Evolutionary conservation across 92 coral and sea anemone genomes (phyloP).

Genomic region (Epizoanthus ramosus): DNA sequence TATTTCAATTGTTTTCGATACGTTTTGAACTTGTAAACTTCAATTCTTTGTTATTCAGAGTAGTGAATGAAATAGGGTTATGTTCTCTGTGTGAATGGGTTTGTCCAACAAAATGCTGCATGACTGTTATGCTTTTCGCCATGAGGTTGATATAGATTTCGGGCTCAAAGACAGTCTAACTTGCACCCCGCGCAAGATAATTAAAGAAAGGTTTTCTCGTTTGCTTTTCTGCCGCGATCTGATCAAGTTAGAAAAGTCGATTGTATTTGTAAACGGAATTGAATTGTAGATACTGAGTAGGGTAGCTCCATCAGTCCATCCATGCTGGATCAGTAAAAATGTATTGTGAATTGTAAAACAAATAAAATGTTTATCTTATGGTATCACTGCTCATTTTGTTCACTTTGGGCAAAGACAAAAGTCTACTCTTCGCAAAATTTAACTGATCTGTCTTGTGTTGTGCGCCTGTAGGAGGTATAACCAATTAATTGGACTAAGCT

Average conservation of each 20-base stretch:
- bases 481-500: not conserved
- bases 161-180: not conserved
- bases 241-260: not conserved
- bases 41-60: not conserved
- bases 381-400: too few species aligned
- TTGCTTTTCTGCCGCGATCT: not conserved
- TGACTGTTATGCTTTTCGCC: too few species aligned
- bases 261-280: not conserved
- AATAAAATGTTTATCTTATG: too few species aligned
- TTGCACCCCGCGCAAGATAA: not conserved
- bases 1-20: not conserved
- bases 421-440: too few species aligned
- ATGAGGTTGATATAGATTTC: too few species aligned
- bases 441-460: too few species aligned
- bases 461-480: not conserved
- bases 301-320: too few species aligned
- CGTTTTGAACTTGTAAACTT: not conserved
- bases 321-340: too few species aligned
- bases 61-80: not conserved
- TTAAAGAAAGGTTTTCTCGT: not conserved
- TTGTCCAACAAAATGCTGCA: too few species aligned
- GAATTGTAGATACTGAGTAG: not conserved
- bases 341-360: too few species aligned
- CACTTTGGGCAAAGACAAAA: too few species aligned
- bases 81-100: too few species aligned